Evolutionary conservation across 2,888 invertebrate genomes (phyloP).

Genomic region (Matsumyia berberina): DNA sequence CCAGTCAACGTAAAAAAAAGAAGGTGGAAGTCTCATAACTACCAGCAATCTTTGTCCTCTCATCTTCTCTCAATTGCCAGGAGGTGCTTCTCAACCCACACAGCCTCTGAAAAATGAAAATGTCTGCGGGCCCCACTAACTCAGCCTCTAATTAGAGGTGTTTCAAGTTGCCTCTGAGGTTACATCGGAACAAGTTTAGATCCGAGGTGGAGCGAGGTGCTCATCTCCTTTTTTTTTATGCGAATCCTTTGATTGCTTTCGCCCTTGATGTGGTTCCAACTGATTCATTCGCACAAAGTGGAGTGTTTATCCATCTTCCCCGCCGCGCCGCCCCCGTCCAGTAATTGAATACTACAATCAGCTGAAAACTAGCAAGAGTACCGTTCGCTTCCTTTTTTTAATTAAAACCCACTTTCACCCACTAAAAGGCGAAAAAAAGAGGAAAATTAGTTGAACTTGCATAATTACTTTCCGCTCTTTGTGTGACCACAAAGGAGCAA

Average conservation of each 20-base stretch:
- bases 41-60: neutral
- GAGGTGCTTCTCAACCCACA: neutral
- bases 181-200: conserved; percentile 7
- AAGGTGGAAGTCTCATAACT: conserved; percentile 1
- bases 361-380: conserved; percentile 13
- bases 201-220: neutral
- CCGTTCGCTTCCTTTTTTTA: conserved; percentile 7
- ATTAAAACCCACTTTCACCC: conserved; percentile 36
- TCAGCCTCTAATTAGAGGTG: conserved; percentile 44
- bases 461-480: conserved; percentile 52
- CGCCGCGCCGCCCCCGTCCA: neutral
- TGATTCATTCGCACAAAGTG: conserved; percentile 17
- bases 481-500: conserved; percentile 39
- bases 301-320: neutral
- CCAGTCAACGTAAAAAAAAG: neutral
- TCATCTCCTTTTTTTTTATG: neutral
- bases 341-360: conserved; percentile 55
- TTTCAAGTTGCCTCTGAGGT: neutral
- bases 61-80: neutral
- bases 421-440: conserved; percentile 14
- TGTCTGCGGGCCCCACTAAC: conserved; percentile 17
- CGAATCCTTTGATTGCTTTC: conserved; percentile 22
- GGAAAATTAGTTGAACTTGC: conserved; percentile 17
- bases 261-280: conserved; percentile 11
- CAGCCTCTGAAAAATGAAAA: conserved; percentile 18